phyloP scores from a whole-genome alignment of 53 echinoderm and acorn worm species.

The Echinometra lucunter region DNA sequence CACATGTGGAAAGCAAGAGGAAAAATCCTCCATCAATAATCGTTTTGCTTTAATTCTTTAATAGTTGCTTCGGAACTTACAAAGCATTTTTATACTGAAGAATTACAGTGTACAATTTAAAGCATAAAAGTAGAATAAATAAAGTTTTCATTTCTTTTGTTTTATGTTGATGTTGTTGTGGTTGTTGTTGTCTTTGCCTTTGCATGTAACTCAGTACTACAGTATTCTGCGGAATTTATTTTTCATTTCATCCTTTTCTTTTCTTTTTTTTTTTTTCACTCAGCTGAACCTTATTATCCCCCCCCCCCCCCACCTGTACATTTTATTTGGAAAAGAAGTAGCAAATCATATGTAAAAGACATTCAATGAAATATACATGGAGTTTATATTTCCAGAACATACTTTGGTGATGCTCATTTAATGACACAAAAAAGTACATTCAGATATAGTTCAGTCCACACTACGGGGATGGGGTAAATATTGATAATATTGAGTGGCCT shows the following conservation, averaged over 20 bases:
- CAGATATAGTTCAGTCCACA: not conserved
- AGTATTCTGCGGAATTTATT: no score
- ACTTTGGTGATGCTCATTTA: not conserved
- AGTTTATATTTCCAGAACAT: no score
- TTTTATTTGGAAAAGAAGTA: not conserved
- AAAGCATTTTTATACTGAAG: no score
- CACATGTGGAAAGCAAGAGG: not conserved
- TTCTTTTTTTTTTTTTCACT: not conserved
- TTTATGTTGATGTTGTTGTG: no score
- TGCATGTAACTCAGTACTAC: no score
- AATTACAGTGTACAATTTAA: no score
- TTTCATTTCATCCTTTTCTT: not conserved
- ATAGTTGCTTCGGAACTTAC: no score
- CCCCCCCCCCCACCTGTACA: not conserved
- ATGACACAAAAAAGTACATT: not conserved
- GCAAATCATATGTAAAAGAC: not conserved
- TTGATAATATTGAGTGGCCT: not conserved
- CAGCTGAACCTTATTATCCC: not conserved
- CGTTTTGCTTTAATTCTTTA: no score
- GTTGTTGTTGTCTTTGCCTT: no score
- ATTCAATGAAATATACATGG: not conserved
- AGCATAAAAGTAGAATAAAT: no score
- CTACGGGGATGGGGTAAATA: not conserved
- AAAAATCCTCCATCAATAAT: no score
- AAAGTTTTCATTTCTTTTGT: no score